Evolutionary conservation across 2,113 vertebrate species (phyloP).

Genomic region (Neomonachus schauinslandi): DNA sequence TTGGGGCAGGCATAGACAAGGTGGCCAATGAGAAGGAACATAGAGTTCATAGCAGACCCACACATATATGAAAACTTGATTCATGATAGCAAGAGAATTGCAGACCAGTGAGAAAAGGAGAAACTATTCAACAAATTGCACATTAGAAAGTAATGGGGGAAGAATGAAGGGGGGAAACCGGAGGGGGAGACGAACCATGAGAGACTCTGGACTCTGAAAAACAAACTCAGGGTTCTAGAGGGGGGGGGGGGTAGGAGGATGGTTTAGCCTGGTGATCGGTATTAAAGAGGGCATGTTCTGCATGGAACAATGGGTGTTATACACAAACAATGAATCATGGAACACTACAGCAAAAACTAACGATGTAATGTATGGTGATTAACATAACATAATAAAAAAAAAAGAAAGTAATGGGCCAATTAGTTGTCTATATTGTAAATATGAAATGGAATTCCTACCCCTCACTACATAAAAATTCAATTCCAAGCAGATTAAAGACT

Average conservation of each 20-base stretch:
- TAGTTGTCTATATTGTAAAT: slow-evolving; percentile 39
- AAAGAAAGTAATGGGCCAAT: slow-evolving; percentile 37
- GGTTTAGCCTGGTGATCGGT: too few relatives aligned
- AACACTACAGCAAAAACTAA: too few relatives aligned
- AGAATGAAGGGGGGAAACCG: too few relatives aligned
- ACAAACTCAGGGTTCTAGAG: too few relatives aligned
- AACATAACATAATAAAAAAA: too few relatives aligned
- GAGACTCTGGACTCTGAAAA: too few relatives aligned
- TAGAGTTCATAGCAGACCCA: not conserved
- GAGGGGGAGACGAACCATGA: too few relatives aligned
- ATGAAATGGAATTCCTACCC: slow-evolving; percentile 8
- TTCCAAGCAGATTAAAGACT: slow-evolving; percentile 38
- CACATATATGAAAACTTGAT: not conserved
- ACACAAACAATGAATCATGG: too few relatives aligned
- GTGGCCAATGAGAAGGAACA: not conserved
- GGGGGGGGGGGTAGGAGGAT: too few relatives aligned
- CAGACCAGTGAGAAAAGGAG: not conserved
- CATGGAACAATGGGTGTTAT: too few relatives aligned
- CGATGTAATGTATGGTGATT: too few relatives aligned
- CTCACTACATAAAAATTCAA: slow-evolving; percentile 19
- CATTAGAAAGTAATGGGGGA: slow-evolving; percentile 30
- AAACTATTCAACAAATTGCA: slow-evolving; percentile 19
- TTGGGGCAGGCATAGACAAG: not conserved
- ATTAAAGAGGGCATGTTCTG: too few relatives aligned
- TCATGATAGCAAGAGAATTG: not conserved